Base-by-base conservation (phyloP, 2,888 invertebrate species). In the Archaeoteleia sp. region DNA sequence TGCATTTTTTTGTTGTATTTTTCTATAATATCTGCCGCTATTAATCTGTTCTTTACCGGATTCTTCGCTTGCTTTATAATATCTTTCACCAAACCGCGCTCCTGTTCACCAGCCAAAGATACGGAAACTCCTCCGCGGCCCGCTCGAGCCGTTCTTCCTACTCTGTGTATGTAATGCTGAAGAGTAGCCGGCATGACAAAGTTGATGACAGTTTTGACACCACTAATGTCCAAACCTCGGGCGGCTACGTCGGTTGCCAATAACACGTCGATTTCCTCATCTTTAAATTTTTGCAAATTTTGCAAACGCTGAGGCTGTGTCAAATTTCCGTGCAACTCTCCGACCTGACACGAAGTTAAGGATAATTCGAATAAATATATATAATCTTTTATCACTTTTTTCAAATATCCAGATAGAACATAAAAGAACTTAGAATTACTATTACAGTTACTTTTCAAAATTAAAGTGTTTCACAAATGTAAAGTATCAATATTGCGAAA, bases 161-260 rank as follows among this genome's bases (percentile, higher is more conserved):
- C 96, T 84, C 93, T 89, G 8, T 29, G 2, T 29, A 99, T 96
- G 79, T 99, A 99, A 85, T 98, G 97, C 80, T 98, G 96, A 12
- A 97, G 85, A 0, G 96, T 95, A 34, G 94, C 93, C 0, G 98
- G 98, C 92, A 98, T 92, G 0, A 95, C 93, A 86, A 96, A 98
- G 87, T 99, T 99, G 35, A 99, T 91, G 2, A 98, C 98, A 8
- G 98, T 98, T 87, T 95, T 95, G 0, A 98, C 97, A 5, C 96
- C 97, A n/a, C 94, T 92, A 74, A 98, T 98, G 86, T 98, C 98
- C 37, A 98, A 88, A 78, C 99, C 97, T 80, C 97, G 88, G 2
- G 97, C 95, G 0, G 97, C 97, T 29, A 97, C 92, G 86, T 97
- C 97, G 0, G 97, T 97, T 0, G 96, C 96, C 42, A 97, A 90